phyloP scores from a whole-genome alignment of 2,888 invertebrate genomes.

The Machimus atricapillus region DNA sequence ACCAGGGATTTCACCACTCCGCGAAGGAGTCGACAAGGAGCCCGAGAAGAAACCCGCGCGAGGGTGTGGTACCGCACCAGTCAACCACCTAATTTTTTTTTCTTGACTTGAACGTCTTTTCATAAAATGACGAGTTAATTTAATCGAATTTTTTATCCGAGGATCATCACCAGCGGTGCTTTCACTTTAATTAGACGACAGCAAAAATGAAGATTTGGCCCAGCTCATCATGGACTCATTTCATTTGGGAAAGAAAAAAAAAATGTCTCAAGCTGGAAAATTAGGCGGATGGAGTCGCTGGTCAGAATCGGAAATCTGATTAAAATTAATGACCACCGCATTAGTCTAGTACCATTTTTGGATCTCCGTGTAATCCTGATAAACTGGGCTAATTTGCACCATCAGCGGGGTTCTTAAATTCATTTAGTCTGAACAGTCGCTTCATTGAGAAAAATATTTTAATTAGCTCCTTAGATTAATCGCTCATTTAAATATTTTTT shows the following conservation, averaged over 20 bases:
- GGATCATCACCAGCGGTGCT: not conserved
- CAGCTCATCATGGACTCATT: not conserved
- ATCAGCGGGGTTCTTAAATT: not conserved
- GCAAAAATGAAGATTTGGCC: not conserved
- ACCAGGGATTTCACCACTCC: conserved; percentile 11
- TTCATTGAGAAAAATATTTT: not conserved
- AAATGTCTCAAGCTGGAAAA: not conserved
- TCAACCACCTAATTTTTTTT: conserved; percentile 45
- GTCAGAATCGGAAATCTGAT: not conserved
- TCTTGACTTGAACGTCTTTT: conserved; percentile 43
- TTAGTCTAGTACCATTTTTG: not conserved
- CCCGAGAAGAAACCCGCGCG: not conserved
- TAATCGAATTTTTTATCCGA: conserved; percentile 41
- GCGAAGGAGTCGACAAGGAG: not conserved
- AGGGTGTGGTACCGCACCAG: conserved; percentile 27
- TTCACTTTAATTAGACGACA: not conserved
- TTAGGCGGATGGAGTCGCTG: not conserved
- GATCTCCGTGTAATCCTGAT: not conserved
- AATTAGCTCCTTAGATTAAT: not conserved
- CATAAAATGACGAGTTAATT: conserved; percentile 46
- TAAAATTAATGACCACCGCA: not conserved
- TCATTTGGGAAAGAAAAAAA: not conserved
- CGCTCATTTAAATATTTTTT: not conserved
- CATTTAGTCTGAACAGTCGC: not conserved
- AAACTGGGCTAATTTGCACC: not conserved